A percentile compares a stretch with the other conserved stretches of the same genome.
phyloP scores from a whole-genome alignment of 2,113 vertebrate genomes.

The Tychaedon coryphoeus region DNA sequence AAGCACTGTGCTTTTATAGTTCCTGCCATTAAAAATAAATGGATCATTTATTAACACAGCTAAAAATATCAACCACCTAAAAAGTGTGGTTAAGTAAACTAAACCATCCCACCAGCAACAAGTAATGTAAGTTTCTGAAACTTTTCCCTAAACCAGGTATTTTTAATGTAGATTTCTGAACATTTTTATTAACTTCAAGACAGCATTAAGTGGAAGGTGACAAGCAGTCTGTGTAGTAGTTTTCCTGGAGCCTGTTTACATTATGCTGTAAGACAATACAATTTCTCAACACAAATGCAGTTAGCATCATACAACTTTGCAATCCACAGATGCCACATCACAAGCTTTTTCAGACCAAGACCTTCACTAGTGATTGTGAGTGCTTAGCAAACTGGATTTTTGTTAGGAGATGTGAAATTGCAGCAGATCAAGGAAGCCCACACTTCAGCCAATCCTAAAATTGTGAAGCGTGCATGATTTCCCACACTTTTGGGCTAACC shows the following conservation, averaged over 20 bases:
- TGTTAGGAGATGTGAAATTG: slow-evolving; percentile 13
- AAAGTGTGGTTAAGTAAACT: not conserved
- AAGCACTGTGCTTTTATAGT: not conserved
- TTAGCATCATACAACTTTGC: not conserved
- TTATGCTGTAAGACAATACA: not conserved
- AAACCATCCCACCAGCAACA: not conserved
- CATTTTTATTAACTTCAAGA: not conserved
- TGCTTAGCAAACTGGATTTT: not conserved
- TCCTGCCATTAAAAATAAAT: slow-evolving; percentile 31
- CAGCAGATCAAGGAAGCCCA: not conserved
- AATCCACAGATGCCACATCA: not conserved
- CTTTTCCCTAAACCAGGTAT: not conserved
- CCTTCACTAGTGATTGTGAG: not conserved
- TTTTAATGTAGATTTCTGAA: not conserved
- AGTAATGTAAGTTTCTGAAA: not conserved
- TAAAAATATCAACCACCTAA: not conserved
- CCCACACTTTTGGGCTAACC: slow-evolving; percentile 78
- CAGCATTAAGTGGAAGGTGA: not conserved
- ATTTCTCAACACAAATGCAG: not conserved
- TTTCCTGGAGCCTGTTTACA: not conserved
- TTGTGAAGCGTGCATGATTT: slow-evolving; percentile 35
- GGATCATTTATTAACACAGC: not conserved
- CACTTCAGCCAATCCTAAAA: slow-evolving; percentile 6
- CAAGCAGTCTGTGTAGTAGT: not conserved
- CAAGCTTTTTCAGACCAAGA: slow-evolving; percentile 8